A percentile compares a stretch with the other conserved stretches of the same genome.
Evolutionary conservation across 2,113 vertebrate genomes (phyloP).

Genomic region (Cryptotis parvus): DNA sequence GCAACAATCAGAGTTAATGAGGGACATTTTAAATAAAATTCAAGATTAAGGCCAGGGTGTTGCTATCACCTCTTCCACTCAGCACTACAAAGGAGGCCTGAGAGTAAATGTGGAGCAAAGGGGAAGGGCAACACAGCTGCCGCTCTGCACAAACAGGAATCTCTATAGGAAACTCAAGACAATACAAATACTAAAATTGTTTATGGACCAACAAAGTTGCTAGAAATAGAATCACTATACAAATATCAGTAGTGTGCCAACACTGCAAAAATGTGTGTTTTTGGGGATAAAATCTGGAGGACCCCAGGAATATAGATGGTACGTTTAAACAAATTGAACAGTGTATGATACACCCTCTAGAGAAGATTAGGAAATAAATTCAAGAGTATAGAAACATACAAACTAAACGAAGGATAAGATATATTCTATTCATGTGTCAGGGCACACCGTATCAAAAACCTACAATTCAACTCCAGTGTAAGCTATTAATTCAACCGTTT

Average conservation of each 20-base stretch:
- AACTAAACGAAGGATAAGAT: neutral
- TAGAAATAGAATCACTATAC: neutral
- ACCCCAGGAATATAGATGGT: neutral
- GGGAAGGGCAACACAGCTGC: neutral
- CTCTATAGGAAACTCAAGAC: conserved; percentile 16
- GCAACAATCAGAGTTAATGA: neutral
- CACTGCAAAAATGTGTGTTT: neutral
- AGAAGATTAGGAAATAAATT: neutral
- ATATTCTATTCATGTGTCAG: too few relatives aligned
- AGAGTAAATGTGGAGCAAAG: neutral
- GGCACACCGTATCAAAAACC: neutral
- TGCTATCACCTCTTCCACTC: neutral
- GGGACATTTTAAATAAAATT: conserved; percentile 29
- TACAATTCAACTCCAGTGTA: neutral
- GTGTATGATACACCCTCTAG: neutral
- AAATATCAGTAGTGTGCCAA: neutral
- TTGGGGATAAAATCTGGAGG: neutral
- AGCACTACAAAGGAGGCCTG: neutral
- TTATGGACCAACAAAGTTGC: neutral
- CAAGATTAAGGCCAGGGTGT: neutral
- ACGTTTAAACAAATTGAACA: neutral
- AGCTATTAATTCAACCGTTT: neutral
- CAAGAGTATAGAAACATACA: neutral
- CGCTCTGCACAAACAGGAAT: neutral
- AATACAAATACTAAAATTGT: neutral